phyloP scores from a whole-genome alignment of 2,888 invertebrate genomes.

The Caenorhabditis sp. region DNA sequence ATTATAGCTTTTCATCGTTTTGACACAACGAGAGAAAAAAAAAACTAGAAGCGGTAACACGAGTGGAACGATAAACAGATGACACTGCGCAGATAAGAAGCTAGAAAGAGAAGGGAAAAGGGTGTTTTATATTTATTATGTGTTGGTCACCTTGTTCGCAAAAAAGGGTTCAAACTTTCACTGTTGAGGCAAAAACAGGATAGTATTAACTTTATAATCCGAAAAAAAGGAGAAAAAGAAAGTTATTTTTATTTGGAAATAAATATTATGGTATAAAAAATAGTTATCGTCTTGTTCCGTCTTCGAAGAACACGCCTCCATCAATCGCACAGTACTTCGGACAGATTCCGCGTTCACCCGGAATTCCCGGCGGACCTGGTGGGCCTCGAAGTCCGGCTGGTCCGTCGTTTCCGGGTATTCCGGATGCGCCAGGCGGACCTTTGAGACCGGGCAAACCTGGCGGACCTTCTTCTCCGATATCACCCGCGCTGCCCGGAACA shows the following conservation, averaged over 20 bases:
- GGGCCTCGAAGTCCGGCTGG: slow-evolving; percentile 47
- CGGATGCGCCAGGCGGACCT: slow-evolving; percentile 29
- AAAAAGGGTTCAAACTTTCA: too few species aligned
- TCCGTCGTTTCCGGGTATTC: slow-evolving; percentile 39
- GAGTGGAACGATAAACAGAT: slow-evolving; percentile 34
- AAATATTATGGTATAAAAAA: not conserved
- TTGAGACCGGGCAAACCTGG: slow-evolving; percentile 41
- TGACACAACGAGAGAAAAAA: not conserved
- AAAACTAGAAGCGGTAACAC: slow-evolving; percentile 23
- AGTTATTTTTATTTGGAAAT: not conserved
- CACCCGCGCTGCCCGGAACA: slow-evolving; percentile 37
- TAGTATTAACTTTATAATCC: not conserved
- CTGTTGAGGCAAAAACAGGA: not conserved
- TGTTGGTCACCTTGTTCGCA: not conserved
- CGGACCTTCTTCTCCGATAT: slow-evolving; percentile 30
- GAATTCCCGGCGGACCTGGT: slow-evolving; percentile 44
- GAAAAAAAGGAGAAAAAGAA: not conserved
- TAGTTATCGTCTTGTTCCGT: slow-evolving; percentile 29
- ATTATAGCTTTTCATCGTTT: not conserved
- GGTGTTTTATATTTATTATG: not conserved
- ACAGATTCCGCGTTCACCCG: slow-evolving; percentile 42
- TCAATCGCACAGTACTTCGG: slow-evolving; percentile 44
- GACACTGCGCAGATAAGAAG: slow-evolving; percentile 7
- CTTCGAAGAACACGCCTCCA: slow-evolving; percentile 42
- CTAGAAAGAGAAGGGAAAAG: slow-evolving; percentile 17